phyloP scores from a whole-genome alignment of 2,113 vertebrate species.

The Mesoclemmys tuberculata region DNA sequence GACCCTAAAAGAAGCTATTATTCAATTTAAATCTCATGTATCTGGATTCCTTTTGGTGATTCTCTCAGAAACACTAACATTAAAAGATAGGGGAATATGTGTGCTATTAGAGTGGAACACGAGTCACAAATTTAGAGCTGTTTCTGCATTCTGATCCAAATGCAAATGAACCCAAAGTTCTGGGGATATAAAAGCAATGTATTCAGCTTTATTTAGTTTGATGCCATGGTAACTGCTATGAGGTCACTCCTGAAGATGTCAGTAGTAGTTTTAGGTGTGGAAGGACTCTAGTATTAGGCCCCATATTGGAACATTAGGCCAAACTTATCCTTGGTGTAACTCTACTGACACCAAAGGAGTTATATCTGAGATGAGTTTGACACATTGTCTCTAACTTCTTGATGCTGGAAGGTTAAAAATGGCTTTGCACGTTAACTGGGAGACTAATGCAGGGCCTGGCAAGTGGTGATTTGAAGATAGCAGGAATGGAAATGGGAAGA shows the following conservation, averaged over 20 bases:
- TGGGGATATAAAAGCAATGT: not conserved
- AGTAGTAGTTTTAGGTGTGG: not conserved
- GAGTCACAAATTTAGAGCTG: not conserved
- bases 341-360: not conserved
- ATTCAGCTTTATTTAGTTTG: not conserved
- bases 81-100: not conserved
- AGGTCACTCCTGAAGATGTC: not conserved
- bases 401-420: not conserved
- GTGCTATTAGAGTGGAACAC: not conserved
- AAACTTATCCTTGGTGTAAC: accelerated
- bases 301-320: not conserved
- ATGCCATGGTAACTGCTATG: not conserved
- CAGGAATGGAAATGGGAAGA: not conserved
- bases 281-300: not conserved
- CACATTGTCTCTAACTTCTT: not conserved
- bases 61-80: not conserved
- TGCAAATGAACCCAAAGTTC: not conserved
- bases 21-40: not conserved
- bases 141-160: not conserved
- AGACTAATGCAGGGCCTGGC: not conserved
- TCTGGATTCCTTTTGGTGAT: not conserved
- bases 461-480: not conserved
- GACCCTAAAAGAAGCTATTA: not conserved
- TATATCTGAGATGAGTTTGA: not conserved
- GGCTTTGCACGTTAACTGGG: not conserved